These are phyloP conservation scores for Microcebus lehilahytsara DNA, from an alignment of 2,113 vertebrate genomes.

Conservation along the genomic window DNA sequence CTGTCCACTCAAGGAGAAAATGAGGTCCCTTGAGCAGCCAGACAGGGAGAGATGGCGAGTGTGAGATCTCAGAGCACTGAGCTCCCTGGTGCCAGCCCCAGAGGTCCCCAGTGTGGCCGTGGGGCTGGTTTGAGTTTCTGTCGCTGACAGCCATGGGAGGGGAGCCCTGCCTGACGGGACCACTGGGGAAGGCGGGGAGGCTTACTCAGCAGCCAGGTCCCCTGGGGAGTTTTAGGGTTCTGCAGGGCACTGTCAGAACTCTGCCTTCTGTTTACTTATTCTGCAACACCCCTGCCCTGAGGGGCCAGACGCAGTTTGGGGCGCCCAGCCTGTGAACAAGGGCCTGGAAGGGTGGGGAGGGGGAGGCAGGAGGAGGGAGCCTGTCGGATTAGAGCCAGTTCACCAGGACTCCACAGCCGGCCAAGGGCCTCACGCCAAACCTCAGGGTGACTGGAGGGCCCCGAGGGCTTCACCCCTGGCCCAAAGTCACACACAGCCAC, in stretches of 20 bases:
- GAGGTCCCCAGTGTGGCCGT: neutral
- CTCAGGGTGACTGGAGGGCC: too few species aligned
- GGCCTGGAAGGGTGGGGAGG: neutral
- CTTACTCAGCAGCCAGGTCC: neutral
- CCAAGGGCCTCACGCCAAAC: neutral
- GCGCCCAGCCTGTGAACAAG: neutral
- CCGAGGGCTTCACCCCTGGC: neutral
- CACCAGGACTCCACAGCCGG: too few species aligned
- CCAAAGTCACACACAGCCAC: neutral
- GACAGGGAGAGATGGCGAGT: neutral
- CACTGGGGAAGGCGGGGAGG: neutral
- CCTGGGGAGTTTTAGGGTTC: neutral
- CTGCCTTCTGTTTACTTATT: too few species aligned
- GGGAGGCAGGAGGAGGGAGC: too few species aligned
- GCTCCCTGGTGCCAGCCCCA: neutral
- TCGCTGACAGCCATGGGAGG: neutral
- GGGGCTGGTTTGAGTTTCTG: neutral
- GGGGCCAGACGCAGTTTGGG: neutral
- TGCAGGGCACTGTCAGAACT: too few species aligned
- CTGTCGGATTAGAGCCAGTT: too few species aligned
- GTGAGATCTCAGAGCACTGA: neutral
- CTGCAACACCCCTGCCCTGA: neutral
- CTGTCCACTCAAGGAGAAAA: neutral
- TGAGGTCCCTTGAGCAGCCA: neutral
- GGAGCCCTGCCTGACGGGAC: neutral